Evolutionary conservation across 2,113 vertebrate genomes (phyloP), one percentile per base, ranked within the genome.

Genomic region (Nettapus auritus): DNA sequence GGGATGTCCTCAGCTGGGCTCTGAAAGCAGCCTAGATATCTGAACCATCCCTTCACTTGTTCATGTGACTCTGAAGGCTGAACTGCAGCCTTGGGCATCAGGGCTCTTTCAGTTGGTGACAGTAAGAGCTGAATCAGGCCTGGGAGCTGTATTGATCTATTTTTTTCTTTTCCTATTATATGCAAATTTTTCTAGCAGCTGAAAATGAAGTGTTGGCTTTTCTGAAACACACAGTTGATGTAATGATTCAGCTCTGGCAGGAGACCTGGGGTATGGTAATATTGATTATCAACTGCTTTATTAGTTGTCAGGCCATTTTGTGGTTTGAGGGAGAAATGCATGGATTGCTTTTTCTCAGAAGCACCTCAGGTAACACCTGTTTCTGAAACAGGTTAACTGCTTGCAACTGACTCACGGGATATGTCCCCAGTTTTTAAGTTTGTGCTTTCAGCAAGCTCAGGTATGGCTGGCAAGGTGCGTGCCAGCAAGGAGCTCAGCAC

Each of bases 11-110:
- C 52, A 38, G 8, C 42, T 75, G 66, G 31, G 52, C 57, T 87
- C 74, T 34, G 40, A 80, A 48, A 69, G 23, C 34, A 87, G 20
- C 57, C 88, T 87, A 13, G 5, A 13, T 52, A 79, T 48, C 34
- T 2, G 2, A 82, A 56, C 0, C 1, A 12, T 89, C 34, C 38
- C 3, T 94, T 93, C 28, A 50, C 0, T 0, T 84, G 79, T 85
- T 57, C 79, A 60, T 71, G 21, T 0, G 7, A 44, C 48, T 84
- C 76, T 48, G 38, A 64, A 76, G 55, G 17, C 34, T 53, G 38
- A 13, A 33, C 11, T 75, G 31, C 20, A 34, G 62, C 60, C 62
- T 33, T 60, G 77, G 8, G 33, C 17, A 64, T 20, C 1, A 7
- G 25, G 57, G 9, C 10, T 68, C 50, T 74, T 94, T 88, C 28